Conservation (phyloP, 1,140 invertebrate species). For the Hyles vespertilio region DNA sequence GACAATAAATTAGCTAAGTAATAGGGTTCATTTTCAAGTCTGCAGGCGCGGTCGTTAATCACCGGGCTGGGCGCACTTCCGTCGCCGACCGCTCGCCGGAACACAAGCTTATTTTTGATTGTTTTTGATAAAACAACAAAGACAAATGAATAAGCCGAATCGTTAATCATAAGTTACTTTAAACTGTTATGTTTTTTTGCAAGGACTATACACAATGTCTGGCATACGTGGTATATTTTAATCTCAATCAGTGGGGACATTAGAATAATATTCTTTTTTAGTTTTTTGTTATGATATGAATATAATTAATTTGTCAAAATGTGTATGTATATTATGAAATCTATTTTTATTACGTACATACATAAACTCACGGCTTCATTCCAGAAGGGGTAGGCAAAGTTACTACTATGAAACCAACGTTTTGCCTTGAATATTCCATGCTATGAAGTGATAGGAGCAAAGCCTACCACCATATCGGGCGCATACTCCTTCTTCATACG, state of each 20-base stretch:
- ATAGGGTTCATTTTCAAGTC: slow-evolving; percentile 69
- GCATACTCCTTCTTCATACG: too few species aligned
- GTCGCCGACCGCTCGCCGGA: slow-evolving; percentile 48
- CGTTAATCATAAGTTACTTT: slow-evolving; percentile 52
- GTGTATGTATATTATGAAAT: too few species aligned
- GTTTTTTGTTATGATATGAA: too few species aligned
- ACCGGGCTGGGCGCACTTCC: slow-evolving; percentile 46
- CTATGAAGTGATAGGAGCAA: slow-evolving; percentile 22
- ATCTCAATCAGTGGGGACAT: too few species aligned
- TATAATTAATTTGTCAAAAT: too few species aligned
- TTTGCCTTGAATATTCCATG: slow-evolving; percentile 10
- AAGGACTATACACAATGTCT: too few species aligned
- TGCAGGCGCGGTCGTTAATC: slow-evolving; percentile 63
- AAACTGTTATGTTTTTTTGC: slow-evolving; percentile 10
- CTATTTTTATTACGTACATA: too few species aligned
- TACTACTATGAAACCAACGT: too few species aligned
- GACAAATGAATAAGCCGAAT: slow-evolving; percentile 50
- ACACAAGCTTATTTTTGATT: slow-evolving; percentile 66
- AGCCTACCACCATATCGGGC: too few species aligned
- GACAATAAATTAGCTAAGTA: slow-evolving; percentile 60
- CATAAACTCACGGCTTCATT: too few species aligned
- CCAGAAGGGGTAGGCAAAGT: too few species aligned
- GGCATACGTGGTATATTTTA: slow-evolving; percentile 5
- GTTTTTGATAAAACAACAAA: slow-evolving; percentile 69
- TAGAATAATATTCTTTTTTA: too few species aligned